A percentile compares a stretch with the other conserved stretches of the same genome.
phyloP scores from a whole-genome alignment of 2,113 vertebrate genomes.

The Thalassoma bifasciatum region DNA sequence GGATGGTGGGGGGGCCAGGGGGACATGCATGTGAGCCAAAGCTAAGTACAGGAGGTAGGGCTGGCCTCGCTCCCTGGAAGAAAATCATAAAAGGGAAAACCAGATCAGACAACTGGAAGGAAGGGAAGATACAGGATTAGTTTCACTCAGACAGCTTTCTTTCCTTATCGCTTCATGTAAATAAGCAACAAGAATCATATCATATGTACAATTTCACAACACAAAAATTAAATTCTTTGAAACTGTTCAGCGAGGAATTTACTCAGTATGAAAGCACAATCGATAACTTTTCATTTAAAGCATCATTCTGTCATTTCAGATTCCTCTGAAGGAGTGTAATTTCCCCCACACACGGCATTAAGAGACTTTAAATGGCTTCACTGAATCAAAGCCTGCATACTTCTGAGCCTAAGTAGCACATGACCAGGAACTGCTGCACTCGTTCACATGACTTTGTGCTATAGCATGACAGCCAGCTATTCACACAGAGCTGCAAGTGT shows the following conservation, averaged over 20 bases:
- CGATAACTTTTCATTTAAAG: no score
- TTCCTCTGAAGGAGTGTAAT: conserved; percentile 3
- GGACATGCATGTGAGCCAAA: conserved; percentile 95
- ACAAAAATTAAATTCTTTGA: no score
- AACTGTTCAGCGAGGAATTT: not conserved
- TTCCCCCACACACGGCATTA: not conserved
- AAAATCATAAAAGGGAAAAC: not conserved
- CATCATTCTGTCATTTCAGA: not conserved
- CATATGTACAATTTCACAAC: no score
- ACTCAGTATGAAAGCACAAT: not conserved
- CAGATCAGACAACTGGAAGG: not conserved
- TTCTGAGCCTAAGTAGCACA: not conserved
- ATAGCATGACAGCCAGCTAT: conserved; percentile 14
- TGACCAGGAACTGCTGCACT: conserved; percentile 20
- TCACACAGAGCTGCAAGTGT: conserved; percentile 43
- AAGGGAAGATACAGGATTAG: not conserved
- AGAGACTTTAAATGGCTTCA: not conserved
- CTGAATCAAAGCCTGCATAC: conserved; percentile 3
- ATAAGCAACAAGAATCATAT: no score
- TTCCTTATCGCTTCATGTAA: no score
- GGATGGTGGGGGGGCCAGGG: conserved; percentile 82
- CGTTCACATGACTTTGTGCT: conserved; percentile 30
- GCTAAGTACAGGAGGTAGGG: conserved; percentile 94
- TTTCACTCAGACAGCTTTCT: no score
- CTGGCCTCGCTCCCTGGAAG: conserved; percentile 76